Percentiles rank a stretch among this genome's conserved stretches.
Evolutionary conservation across 1,140 invertebrate genomes (phyloP).

Genomic region (Pseudomyrmex cubaensis): DNA sequence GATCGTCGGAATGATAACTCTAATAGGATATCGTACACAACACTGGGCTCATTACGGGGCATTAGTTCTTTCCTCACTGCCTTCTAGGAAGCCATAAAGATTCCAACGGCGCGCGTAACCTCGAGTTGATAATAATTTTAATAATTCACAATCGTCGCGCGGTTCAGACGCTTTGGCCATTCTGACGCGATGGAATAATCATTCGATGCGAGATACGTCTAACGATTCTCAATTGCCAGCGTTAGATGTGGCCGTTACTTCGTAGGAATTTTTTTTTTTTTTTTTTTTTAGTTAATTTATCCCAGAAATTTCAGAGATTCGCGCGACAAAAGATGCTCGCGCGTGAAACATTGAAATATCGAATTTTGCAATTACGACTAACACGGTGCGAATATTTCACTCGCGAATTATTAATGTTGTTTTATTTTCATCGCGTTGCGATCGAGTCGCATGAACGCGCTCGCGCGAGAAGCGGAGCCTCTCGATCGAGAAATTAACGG

Average conservation of each 20-base stretch:
- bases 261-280: constrained; percentile 44
- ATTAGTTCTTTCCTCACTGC: constrained; percentile 68
- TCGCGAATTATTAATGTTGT: constrained; percentile 2
- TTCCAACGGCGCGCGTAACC: constrained; percentile 63
- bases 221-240: constrained; percentile 70
- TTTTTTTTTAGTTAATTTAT: constrained; percentile 53
- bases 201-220: constrained; percentile 41
- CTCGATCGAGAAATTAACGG: constrained; percentile 72
- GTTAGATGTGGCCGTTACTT: constrained; percentile 32
- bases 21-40: constrained; percentile 69
- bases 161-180: constrained; percentile 56
- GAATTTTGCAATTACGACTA: background rate
- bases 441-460: constrained; percentile 5
- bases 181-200: constrained; percentile 68
- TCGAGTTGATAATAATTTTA: constrained; percentile 69
- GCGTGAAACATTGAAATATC: too few relatives aligned
- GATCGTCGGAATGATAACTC: constrained; percentile 54
- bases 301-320: constrained; percentile 37
- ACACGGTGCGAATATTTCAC: background rate
- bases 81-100: constrained; percentile 76
- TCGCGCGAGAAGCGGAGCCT: background rate
- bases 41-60: constrained; percentile 69
- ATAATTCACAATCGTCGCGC: constrained; percentile 74
- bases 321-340: background rate
- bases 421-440: background rate